A percentile compares a stretch with the other conserved stretches of the same genome.
These are phyloP conservation scores for Venustoraphidia nigricollis DNA, from an alignment of 2,888 invertebrate genomes.

Conservation along the genomic window DNA sequence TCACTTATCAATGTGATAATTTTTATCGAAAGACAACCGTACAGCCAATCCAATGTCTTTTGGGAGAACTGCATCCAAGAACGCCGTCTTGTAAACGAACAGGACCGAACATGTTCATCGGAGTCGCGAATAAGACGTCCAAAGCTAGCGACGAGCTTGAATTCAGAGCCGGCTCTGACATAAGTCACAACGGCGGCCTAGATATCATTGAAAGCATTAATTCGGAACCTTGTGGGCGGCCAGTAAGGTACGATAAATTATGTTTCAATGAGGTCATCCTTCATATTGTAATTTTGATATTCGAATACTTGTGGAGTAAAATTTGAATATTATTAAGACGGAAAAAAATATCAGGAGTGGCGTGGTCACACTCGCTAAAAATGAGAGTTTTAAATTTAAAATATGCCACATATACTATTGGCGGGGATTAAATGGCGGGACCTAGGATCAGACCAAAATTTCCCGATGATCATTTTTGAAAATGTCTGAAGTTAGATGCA, in stretches of 20 bases:
- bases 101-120: slow-evolving; percentile 15
- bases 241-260: slow-evolving; percentile 37
- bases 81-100: slow-evolving; percentile 32
- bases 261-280: too few species aligned
- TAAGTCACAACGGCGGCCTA: slow-evolving; percentile 37
- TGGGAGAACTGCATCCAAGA: slow-evolving; percentile 46
- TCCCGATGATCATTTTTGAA: too few species aligned
- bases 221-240: slow-evolving; percentile 43
- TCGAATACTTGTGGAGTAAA: too few species aligned
- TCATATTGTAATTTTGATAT: too few species aligned
- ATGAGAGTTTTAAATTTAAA: too few species aligned
- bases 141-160: slow-evolving; percentile 19
- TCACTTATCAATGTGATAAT: slow-evolving; percentile 54
- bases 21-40: slow-evolving; percentile 32
- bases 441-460: too few species aligned
- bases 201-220: slow-evolving; percentile 34
- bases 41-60: slow-evolving; percentile 44
- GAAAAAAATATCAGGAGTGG: too few species aligned
- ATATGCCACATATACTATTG: too few species aligned
- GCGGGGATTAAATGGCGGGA: too few species aligned
- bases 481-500: too few species aligned
- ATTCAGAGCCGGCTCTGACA: slow-evolving; percentile 28
- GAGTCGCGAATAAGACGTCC: slow-evolving; percentile 10
- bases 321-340: too few species aligned
- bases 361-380: too few species aligned